Conservation (phyloP, 2,888 invertebrate species). For the Pycnomerus fuliginosus region DNA sequence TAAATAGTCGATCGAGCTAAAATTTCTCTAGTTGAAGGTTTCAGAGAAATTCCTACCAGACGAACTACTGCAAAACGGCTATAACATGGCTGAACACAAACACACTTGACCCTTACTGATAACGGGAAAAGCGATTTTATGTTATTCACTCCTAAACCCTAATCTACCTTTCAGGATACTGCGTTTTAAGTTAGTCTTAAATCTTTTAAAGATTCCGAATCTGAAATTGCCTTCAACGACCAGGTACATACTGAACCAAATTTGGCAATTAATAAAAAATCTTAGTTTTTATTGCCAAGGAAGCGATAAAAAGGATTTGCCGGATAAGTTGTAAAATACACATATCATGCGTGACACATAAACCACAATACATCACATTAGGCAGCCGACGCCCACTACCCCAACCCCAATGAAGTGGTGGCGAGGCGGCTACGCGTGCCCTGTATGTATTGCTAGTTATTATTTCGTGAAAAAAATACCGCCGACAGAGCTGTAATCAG, state of each 20-base stretch:
- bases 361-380: constrained; percentile 31
- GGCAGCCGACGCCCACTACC: constrained; percentile 9
- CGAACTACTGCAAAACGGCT: background rate
- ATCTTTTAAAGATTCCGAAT: too few relatives aligned
- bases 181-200: constrained; percentile 16
- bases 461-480: constrained; percentile 13
- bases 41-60: background rate
- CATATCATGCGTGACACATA: constrained; percentile 31
- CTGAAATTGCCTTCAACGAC: background rate
- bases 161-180: constrained; percentile 18
- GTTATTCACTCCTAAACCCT: constrained; percentile 21
- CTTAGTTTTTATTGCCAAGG: constrained; percentile 18
- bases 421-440: constrained; percentile 23
- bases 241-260: background rate
- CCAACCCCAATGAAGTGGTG: constrained; percentile 15
- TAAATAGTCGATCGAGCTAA: too few relatives aligned
- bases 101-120: constrained; percentile 15
- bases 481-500: background rate
- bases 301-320: constrained; percentile 25
- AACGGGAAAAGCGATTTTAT: constrained; percentile 16
- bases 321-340: constrained; percentile 17
- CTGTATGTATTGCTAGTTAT: constrained; percentile 25
- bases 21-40: background rate
- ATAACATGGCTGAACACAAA: constrained; percentile 7
- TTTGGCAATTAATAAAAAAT: too few relatives aligned